These are phyloP conservation scores for Meteorus colon DNA, from an alignment of 2,888 invertebrate genomes.

Conservation along the genomic window DNA sequence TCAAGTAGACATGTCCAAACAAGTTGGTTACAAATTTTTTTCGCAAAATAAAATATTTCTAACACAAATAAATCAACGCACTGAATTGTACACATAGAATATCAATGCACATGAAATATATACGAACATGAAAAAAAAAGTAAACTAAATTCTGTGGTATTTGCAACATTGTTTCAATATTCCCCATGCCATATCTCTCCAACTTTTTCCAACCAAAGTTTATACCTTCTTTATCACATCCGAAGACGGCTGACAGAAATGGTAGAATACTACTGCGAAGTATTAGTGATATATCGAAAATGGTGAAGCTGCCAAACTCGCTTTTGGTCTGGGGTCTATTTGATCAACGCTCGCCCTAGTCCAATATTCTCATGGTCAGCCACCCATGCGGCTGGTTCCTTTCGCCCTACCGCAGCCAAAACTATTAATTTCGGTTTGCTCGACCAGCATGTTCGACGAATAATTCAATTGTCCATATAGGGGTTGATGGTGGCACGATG, in stretches of 20 bases:
- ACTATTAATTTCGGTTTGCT: conserved; percentile 67
- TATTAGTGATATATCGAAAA: conserved; percentile 61
- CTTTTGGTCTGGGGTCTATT: conserved; percentile 24
- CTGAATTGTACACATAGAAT: too few relatives aligned
- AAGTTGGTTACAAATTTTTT: too few relatives aligned
- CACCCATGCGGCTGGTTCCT: conserved; percentile 17
- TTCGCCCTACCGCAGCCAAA: conserved; percentile 60
- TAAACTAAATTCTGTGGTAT: too few relatives aligned
- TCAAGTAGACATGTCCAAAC: too few relatives aligned
- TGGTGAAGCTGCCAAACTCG: conserved; percentile 58
- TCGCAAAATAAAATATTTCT: too few relatives aligned
- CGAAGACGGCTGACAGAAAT: conserved; percentile 63
- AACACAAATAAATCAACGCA: too few relatives aligned
- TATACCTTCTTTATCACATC: conserved; percentile 60
- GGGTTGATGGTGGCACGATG: conserved; percentile 33
- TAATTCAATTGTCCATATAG: conserved; percentile 63
- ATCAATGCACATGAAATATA: too few relatives aligned
- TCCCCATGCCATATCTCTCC: not conserved
- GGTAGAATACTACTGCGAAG: conserved; percentile 62
- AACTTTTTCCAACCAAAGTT: not conserved
- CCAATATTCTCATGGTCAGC: conserved; percentile 59
- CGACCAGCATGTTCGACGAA: conserved; percentile 53
- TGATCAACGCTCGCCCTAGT: conserved; percentile 42
- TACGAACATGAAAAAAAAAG: too few relatives aligned
- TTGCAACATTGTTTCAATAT: too few relatives aligned